Evolutionary conservation across 2,113 vertebrate genomes (phyloP).

Genomic region (Camelus dromedarius): DNA sequence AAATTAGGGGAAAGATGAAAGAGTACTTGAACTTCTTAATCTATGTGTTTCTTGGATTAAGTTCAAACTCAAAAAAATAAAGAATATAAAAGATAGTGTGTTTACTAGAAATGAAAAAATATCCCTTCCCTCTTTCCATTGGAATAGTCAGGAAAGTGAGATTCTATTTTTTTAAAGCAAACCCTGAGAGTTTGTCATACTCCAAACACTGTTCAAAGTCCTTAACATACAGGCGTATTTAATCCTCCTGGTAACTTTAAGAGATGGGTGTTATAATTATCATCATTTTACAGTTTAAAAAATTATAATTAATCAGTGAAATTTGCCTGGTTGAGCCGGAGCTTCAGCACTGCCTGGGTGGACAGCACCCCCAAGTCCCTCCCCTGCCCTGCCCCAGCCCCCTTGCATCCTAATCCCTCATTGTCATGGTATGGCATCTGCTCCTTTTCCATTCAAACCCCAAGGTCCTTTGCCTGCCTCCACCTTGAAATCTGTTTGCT

Average conservation of each 20-base stretch:
- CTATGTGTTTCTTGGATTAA: not conserved
- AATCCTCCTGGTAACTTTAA: not conserved
- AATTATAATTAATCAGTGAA: not conserved
- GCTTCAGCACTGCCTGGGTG: not conserved
- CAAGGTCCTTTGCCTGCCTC: not conserved
- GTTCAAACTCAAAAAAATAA: constrained; percentile 36
- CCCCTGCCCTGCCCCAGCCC: fast-evolving
- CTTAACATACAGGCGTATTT: not conserved
- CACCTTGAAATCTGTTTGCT: not conserved
- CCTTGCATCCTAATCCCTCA: no score
- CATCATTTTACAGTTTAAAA: not conserved
- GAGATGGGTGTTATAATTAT: not conserved
- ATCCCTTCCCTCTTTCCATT: not conserved
- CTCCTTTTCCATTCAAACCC: not conserved
- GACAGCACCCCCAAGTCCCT: not conserved
- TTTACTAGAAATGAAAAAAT: constrained; percentile 11
- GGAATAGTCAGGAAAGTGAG: not conserved
- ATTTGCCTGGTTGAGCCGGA: not conserved
- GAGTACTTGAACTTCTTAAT: not conserved
- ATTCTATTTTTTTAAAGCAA: constrained; percentile 33
- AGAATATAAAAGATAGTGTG: not conserved
- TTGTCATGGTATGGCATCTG: not conserved
- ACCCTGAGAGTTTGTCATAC: not conserved
- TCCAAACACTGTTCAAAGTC: not conserved
- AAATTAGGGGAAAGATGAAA: not conserved